Conservation (phyloP, 2,888 invertebrate species). For the Nesidiocoris tenuis region DNA sequence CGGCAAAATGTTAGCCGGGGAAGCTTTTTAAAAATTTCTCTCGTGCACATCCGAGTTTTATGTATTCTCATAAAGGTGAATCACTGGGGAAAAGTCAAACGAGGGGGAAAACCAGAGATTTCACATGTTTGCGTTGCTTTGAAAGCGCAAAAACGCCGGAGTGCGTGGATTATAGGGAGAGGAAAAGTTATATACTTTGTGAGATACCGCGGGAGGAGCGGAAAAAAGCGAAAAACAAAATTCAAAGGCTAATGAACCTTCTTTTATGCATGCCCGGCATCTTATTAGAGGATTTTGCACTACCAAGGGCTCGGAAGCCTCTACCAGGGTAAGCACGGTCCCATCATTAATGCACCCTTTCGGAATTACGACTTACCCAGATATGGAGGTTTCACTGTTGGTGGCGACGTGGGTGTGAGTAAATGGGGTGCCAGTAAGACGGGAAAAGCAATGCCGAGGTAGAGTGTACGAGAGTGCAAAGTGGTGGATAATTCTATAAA, state of each 20-base stretch:
- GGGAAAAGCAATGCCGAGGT: background rate
- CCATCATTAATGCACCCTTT: constrained; percentile 39
- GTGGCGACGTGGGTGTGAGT: background rate
- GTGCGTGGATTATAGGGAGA: background rate
- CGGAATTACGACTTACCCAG: constrained; percentile 28
- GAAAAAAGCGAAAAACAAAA: constrained; percentile 4
- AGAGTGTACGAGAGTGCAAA: constrained; percentile 4
- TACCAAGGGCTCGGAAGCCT: background rate
- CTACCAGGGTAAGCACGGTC: constrained; percentile 1
- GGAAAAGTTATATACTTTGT: constrained; percentile 16
- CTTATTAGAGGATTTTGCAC: constrained; percentile 37
- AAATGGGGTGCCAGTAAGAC: background rate
- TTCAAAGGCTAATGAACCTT: constrained; percentile 37
- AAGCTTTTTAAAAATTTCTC: background rate
- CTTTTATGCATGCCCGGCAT: constrained; percentile 33
- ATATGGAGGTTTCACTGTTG: background rate
- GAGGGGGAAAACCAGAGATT: constrained; percentile 15
- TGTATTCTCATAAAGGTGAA: constrained; percentile 11
- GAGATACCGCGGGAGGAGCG: background rate
- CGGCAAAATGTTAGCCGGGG: background rate
- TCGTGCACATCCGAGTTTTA: background rate
- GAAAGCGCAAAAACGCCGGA: background rate
- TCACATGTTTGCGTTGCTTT: constrained; percentile 33
- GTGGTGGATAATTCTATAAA: constrained; percentile 38
- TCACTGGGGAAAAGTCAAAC: constrained; percentile 3